A percentile compares a stretch with the other conserved stretches of the same genome.
These are phyloP conservation scores for Tetanocera ferruginea DNA, from an alignment of 2,888 invertebrate species.

Conservation along the genomic window DNA sequence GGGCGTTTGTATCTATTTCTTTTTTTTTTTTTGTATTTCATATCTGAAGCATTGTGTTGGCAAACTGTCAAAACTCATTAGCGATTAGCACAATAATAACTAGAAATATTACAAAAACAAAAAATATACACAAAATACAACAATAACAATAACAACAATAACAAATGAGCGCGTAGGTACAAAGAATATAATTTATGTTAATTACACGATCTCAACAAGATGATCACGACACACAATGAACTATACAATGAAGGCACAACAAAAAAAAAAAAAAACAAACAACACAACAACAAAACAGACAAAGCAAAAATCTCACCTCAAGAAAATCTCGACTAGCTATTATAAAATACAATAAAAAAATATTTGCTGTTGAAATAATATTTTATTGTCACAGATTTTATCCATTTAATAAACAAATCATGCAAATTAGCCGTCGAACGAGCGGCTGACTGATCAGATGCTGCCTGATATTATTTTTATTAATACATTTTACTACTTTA, in stretches of 20 bases:
- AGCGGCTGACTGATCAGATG: not conserved
- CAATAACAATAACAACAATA: conserved; percentile 13
- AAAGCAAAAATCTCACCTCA: conserved; percentile 40
- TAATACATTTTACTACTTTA: not conserved
- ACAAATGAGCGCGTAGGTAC: conserved; percentile 15
- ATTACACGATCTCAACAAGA: conserved; percentile 46
- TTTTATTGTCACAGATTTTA: conserved; percentile 51
- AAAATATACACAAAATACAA: not conserved
- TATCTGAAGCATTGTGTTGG: conserved; percentile 4
- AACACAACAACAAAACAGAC: conserved; percentile 34
- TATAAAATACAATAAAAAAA: conserved; percentile 15
- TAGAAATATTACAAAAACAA: conserved; percentile 4
- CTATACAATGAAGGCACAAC: conserved; percentile 27
- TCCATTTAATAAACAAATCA: conserved; percentile 46
- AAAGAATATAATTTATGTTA: conserved; percentile 54
- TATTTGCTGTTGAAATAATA: conserved; percentile 43
- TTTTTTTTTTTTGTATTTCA: not conserved
- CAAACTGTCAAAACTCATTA: conserved; percentile 44
- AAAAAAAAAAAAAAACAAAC: conserved; percentile 45
- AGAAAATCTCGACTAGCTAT: conserved; percentile 8
- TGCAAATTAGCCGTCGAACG: conserved; percentile 48
- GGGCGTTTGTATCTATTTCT: conserved; percentile 5
- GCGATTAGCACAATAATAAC: conserved; percentile 28
- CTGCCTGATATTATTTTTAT: not conserved
- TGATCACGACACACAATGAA: conserved; percentile 48